phyloP scores from a whole-genome alignment of 2,113 vertebrate genomes.

The Hyperopisus bebe region DNA sequence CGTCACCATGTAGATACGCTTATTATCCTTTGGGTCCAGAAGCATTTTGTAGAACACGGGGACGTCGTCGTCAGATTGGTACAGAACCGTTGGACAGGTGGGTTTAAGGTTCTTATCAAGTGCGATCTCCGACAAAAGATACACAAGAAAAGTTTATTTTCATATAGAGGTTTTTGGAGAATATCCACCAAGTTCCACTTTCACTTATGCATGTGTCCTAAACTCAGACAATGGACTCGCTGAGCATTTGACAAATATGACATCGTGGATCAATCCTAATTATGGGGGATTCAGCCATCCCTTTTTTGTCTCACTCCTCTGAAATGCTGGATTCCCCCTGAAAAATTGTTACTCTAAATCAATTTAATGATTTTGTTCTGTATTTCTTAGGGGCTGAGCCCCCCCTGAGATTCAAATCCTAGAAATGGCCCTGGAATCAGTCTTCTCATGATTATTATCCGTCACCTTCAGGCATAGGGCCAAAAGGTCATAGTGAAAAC shows the following conservation, averaged over 20 bases:
- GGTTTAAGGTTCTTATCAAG: slow-evolving; percentile 66
- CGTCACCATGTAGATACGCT: slow-evolving; percentile 73
- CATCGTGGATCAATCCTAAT: too few relatives aligned
- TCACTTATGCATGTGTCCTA: neutral
- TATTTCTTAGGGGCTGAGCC: too few relatives aligned
- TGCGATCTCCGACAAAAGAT: slow-evolving; percentile 60
- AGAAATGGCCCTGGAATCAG: fast-evolving
- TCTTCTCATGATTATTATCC: neutral
- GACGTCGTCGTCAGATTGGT: slow-evolving; percentile 68
- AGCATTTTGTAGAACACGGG: slow-evolving; percentile 68
- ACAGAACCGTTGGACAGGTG: slow-evolving; percentile 72
- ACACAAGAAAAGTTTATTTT: neutral
- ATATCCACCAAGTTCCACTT: neutral
- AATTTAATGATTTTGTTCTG: too few relatives aligned
- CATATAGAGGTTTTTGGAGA: neutral
- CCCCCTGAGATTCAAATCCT: neutral
- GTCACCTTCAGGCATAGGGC: neutral
- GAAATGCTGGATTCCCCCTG: too few relatives aligned
- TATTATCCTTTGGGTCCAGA: slow-evolving; percentile 66
- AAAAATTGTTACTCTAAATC: too few relatives aligned
- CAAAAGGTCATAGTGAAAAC: neutral
- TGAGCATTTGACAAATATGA: neutral
- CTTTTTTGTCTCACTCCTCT: too few relatives aligned
- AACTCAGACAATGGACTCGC: neutral
- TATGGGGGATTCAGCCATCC: too few relatives aligned